Conservation (phyloP, 2,888 invertebrate genomes). For the Mactromeris polynyma region DNA sequence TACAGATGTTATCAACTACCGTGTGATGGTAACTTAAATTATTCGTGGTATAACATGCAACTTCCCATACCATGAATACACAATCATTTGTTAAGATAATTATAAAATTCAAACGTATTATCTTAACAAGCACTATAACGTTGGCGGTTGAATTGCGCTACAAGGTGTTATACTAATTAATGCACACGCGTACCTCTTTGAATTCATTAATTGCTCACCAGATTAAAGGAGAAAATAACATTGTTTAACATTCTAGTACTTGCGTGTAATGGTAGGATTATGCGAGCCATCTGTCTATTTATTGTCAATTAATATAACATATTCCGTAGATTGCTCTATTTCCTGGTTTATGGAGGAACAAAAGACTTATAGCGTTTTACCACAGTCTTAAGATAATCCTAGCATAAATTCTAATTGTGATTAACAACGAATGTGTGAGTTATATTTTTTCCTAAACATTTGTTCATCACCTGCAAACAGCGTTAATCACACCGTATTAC, state of each 20-base stretch:
- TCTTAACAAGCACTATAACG: neutral
- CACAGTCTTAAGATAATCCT: neutral
- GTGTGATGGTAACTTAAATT: neutral
- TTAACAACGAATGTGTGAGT: conserved; percentile 8
- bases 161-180: conserved; percentile 62
- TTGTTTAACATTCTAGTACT: conserved; percentile 29
- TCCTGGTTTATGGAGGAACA: conserved; percentile 1
- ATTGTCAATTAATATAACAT: conserved; percentile 19
- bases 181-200: conserved; percentile 49
- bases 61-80: neutral
- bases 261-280: conserved; percentile 1
- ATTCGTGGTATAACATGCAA: neutral
- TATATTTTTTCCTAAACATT: neutral
- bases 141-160: neutral
- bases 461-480: neutral
- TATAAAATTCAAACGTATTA: conserved; percentile 23
- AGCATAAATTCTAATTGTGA: conserved; percentile 2
- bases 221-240: conserved; percentile 48
- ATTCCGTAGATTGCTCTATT: conserved; percentile 4
- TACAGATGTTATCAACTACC: neutral
- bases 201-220: conserved; percentile 48
- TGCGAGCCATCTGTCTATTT: conserved; percentile 20
- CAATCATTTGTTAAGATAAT: conserved; percentile 14
- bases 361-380: neutral
- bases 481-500: neutral